Evolutionary conservation across 2,888 invertebrate genomes (phyloP).

Genomic region (Globia sparganii): DNA sequence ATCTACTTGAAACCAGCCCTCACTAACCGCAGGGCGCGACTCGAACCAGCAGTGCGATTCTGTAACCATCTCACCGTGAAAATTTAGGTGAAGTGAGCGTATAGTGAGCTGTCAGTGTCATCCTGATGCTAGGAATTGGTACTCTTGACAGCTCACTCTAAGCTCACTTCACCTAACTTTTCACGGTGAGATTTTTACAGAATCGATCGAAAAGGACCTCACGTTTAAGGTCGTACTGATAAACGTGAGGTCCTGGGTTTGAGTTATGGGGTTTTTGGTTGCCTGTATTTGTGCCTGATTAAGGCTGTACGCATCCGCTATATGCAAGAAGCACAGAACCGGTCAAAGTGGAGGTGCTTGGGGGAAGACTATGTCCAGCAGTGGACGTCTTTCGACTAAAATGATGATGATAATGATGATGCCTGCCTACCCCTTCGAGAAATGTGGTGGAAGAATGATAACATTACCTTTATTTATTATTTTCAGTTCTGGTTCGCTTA

Average conservation of each 20-base stretch:
- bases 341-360: too few relatives aligned
- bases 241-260: not conserved
- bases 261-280: not conserved
- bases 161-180: too few relatives aligned
- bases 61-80: too few relatives aligned
- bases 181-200: too few relatives aligned
- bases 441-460: too few relatives aligned
- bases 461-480: constrained; percentile 2
- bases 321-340: too few relatives aligned
- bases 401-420: not conserved
- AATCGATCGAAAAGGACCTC: too few relatives aligned
- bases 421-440: not conserved
- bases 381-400: not conserved
- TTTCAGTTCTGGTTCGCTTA: constrained; percentile 98
- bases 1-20: not conserved
- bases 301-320: not conserved
- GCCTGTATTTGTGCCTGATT: not conserved
- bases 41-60: too few relatives aligned
- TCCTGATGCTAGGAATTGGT: too few relatives aligned
- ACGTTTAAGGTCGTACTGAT: not conserved
- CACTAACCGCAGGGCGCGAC: not conserved
- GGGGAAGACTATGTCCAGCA: not conserved
- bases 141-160: too few relatives aligned
- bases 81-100: too few relatives aligned
- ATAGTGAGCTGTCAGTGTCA: too few relatives aligned